Base-by-base conservation (phyloP, 2,888 invertebrate species). In the Chloromyia formosa region DNA sequence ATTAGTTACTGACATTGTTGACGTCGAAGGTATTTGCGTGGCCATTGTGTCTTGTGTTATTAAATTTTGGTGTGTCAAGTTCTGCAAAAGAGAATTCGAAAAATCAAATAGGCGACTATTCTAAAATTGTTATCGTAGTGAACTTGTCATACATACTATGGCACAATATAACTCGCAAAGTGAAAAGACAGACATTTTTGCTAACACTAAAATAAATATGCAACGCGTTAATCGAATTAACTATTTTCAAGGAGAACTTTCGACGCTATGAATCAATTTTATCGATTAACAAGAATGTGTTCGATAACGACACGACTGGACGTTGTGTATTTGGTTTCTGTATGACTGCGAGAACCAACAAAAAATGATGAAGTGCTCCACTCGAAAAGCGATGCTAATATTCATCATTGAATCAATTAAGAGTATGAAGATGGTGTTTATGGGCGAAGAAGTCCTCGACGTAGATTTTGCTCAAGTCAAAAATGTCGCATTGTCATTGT, bases 1-100 rank as follows among this genome's bases (percentile, higher is more conserved):
- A 53, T 75, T 68, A 42, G 68, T 76, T n/a, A 64, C 78, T 45
- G 71, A 56, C 27, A 35, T 35, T 35, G 27, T 35, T 5, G 69
- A 35, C 35, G 79, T 78, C 64, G 78, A 79, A 66, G 80, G 79
- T 75, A 80, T 75, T 77, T 80, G 80, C 4, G 80, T 79, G 64
- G 81, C 81, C 77, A 74, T 74, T 74, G 20, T 74, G 40, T 74
- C 49, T 20, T 23, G 20, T 58, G 56, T 40, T 27, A 58, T 18
- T 53, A 35, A 40, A 71, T 58, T 71, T 40, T 71, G 42, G 7
- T 56, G 56, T 10, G 56, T 71, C 10, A 58, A 20, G 20, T 54
- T 71, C 71, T 71, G 71, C 16, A 56, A 68, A 49, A 35, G 27
- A 35, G 7, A 35, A 7, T 20, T 18, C 3, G 18, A 56, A 60